Conservation (phyloP, 2,797 vertebrate genomes). For the Rousettus madagascariensis region DNA sequence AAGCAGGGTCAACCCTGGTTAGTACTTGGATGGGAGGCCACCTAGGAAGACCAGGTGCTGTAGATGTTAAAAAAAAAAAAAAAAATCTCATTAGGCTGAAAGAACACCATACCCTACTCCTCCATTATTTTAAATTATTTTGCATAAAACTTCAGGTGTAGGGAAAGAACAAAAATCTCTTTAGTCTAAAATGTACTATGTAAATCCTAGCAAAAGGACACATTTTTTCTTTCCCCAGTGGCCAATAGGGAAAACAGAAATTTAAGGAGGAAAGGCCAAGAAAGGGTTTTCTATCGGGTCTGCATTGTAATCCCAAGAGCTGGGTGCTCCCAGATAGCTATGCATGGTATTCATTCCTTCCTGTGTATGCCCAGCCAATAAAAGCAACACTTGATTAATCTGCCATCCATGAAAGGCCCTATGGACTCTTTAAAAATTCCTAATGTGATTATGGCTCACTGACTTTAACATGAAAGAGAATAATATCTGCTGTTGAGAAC, state of each 20-base stretch:
- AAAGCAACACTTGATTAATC: constrained; percentile 37
- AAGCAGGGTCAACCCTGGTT: no score
- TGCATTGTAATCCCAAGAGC: neutral
- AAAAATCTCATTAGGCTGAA: neutral
- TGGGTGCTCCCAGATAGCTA: neutral
- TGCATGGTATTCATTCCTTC: neutral
- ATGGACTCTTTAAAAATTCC: constrained; percentile 35
- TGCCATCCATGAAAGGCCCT: constrained; percentile 4
- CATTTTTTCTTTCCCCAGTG: neutral
- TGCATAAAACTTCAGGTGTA: constrained; percentile 11
- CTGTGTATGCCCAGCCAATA: neutral
- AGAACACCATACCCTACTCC: neutral
- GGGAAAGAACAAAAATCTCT: constrained; percentile 27
- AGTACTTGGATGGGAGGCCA: no score
- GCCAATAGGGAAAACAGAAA: neutral
- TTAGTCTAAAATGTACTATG: neutral
- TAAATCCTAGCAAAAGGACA: neutral
- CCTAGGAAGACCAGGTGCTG: no score
- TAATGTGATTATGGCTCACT: constrained; percentile 29
- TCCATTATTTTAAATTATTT: constrained; percentile 13
- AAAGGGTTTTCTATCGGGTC: neutral
- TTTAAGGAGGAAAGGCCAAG: neutral
- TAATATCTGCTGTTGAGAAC: neutral
- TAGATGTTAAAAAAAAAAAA: neutral
- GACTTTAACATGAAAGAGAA: neutral